Conservation (phyloP, 2,113 vertebrate species). For the Oncorhynchus gorbuscha region DNA sequence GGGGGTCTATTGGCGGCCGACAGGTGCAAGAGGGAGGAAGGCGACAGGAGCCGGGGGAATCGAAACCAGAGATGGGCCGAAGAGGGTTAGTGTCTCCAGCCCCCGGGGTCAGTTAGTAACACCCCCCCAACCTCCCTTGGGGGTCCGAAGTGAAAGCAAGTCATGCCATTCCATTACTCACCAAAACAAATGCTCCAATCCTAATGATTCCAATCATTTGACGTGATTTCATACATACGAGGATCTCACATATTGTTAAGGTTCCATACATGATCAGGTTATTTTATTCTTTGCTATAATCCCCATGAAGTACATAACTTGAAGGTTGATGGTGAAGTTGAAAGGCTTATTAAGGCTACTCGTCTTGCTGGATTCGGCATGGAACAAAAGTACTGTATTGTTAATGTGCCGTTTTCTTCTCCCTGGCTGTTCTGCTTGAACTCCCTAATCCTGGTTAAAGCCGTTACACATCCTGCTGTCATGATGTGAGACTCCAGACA, state of each 20-base stretch:
- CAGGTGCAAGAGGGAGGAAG: slow-evolving; percentile 82
- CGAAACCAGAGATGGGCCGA: slow-evolving; percentile 71
- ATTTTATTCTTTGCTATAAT: no score
- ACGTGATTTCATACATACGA: not conserved
- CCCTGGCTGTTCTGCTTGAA: slow-evolving; percentile 68
- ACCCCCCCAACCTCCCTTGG: slow-evolving; percentile 33
- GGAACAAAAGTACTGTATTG: slow-evolving; percentile 36
- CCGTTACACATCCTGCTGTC: slow-evolving; percentile 77
- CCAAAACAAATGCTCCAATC: not conserved
- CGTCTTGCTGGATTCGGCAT: not conserved
- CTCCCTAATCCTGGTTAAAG: slow-evolving; percentile 74
- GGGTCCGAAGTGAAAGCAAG: slow-evolving; percentile 63
- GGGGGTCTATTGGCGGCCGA: slow-evolving; percentile 85
- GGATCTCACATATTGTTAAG: not conserved
- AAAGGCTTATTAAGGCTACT: not conserved
- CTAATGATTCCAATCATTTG: not conserved
- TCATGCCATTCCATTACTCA: slow-evolving; percentile 22
- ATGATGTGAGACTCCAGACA: slow-evolving; percentile 74
- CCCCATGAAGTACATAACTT: slow-evolving; percentile 3
- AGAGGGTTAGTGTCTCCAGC: slow-evolving; percentile 46
- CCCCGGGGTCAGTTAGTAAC: slow-evolving; percentile 54
- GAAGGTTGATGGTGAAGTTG: not conserved
- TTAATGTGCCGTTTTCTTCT: slow-evolving; percentile 42
- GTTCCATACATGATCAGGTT: not conserved
- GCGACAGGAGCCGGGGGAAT: slow-evolving; percentile 66